Evolutionary conservation across 1,140 invertebrate genomes (phyloP), one percentile per base, ranked within the genome.

Genomic region (Globodera rostochiensis): DNA sequence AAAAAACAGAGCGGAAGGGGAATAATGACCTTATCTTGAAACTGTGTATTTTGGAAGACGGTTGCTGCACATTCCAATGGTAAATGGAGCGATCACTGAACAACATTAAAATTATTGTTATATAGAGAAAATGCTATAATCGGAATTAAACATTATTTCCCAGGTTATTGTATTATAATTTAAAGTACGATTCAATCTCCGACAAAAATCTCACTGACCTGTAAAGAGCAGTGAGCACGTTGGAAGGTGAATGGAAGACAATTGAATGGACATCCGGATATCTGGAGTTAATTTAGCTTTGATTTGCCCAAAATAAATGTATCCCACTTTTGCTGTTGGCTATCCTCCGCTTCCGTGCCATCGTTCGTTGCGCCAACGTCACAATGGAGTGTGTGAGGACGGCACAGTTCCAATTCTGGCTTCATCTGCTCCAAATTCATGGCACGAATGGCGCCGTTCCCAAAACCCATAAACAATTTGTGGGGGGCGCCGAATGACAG

Each of bases 251-350:
- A 70, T 88, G 85, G 71, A 74, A 87, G 9, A 85, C 66, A 15
- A 87, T 8, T 21, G 81, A 82, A 69, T 87, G 86, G 5, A 84
- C 85, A 79, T 87, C 84, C 1, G 86, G 86, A 60, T 84, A 87
- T 6, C 82, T 86, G 82, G 21, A 81, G 79, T n/a, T 46, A 71
- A 36, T 77, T n/a, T 64, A 8, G 13, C 25, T 7, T 36, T 75
- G 46, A 6, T 77, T 57, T 53, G 8, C 6, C 53, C 8, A 45
- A n/a, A n/a, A 81, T 25, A 45, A 50, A 49, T 25, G 2, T 13
- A 9, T 36, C 47, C 36, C 50, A 49, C 75, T 49, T 80, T 11
- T 80, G 19, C 19, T 15, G 46, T n/a, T 57, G 45, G 46, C 49
- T 77, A 3, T 15, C 69, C 6, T 80, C 69, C 13, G 45, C 53